Percentiles rank a stretch among this genome's conserved stretches.
Evolutionary conservation across 2,888 invertebrate genomes (phyloP).

Genomic region (Polyploca ridens): DNA sequence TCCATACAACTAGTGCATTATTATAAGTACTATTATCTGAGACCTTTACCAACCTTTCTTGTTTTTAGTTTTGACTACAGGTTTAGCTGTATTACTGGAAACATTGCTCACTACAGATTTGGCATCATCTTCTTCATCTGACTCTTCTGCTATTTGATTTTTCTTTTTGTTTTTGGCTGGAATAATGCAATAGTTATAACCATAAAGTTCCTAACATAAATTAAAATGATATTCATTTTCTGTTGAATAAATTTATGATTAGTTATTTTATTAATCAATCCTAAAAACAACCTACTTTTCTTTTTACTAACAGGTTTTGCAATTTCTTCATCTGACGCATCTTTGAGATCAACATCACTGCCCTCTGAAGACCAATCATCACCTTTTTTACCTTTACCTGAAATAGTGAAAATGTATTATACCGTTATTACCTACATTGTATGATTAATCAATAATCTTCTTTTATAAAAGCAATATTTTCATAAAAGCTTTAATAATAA

Average conservation of each 20-base stretch:
- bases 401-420: constrained; percentile 22
- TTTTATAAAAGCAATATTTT: too few species aligned
- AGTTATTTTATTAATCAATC: too few species aligned
- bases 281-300: constrained; percentile 63
- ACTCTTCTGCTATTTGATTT: constrained; percentile 73
- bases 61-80: constrained; percentile 54
- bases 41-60: constrained; percentile 61
- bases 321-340: constrained; percentile 70
- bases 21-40: background rate
- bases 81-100: constrained; percentile 60
- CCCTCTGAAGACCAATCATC: constrained; percentile 84
- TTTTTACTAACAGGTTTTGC: constrained; percentile 74
- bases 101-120: constrained; percentile 71
- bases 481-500: too few species aligned
- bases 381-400: constrained; percentile 82
- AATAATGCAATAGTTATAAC: constrained; percentile 21
- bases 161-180: constrained; percentile 77
- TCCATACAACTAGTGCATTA: background rate
- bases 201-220: background rate
- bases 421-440: too few species aligned
- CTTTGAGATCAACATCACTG: constrained; percentile 75
- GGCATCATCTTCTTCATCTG: constrained; percentile 78
- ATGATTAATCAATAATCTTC: too few species aligned
- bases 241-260: too few species aligned
- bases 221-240: background rate